A percentile compares a stretch with the other conserved stretches of the same genome.
Conservation (phyloP, 2,888 invertebrate genomes). For the Stenurella melanura region DNA sequence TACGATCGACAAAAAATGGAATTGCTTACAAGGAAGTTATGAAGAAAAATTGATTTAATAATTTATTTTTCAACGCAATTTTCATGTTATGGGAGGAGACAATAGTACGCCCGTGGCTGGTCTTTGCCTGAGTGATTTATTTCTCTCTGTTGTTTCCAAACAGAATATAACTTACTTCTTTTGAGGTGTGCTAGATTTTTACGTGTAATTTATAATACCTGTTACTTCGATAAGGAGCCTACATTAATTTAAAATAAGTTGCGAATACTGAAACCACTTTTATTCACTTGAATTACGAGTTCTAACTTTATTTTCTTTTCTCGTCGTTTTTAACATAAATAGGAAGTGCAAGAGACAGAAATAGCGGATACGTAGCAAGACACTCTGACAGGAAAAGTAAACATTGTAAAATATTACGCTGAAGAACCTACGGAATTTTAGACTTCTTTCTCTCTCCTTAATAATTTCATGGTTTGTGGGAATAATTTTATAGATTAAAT, state of each 20-base stretch:
- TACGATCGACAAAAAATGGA: too few relatives aligned
- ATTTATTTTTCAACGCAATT: too few relatives aligned
- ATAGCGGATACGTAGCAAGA: slow-evolving; percentile 31
- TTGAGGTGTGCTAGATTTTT: not conserved
- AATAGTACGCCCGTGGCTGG: too few relatives aligned
- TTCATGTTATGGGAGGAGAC: too few relatives aligned
- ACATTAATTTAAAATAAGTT: slow-evolving; percentile 3
- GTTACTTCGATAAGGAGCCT: not conserved
- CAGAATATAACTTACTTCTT: not conserved
- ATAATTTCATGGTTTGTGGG: slow-evolving; percentile 11
- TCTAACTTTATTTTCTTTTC: slow-evolving; percentile 24
- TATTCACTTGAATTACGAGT: not conserved
- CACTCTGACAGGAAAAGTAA: slow-evolving; percentile 39
- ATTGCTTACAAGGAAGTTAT: too few relatives aligned
- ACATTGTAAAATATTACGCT: slow-evolving; percentile 42
- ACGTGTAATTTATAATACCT: not conserved
- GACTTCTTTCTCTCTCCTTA: not conserved
- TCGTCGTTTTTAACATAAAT: slow-evolving; percentile 18
- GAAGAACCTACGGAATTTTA: not conserved
- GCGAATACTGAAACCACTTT: slow-evolving; percentile 16
- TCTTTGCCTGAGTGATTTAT: too few relatives aligned
- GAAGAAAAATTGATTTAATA: too few relatives aligned
- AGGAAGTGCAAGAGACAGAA: slow-evolving; percentile 30
- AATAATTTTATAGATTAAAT: slow-evolving; percentile 25
- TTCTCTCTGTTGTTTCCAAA: too few relatives aligned